phyloP scores from a whole-genome alignment of 2,113 vertebrate genomes.

The Calidris pygmaea region DNA sequence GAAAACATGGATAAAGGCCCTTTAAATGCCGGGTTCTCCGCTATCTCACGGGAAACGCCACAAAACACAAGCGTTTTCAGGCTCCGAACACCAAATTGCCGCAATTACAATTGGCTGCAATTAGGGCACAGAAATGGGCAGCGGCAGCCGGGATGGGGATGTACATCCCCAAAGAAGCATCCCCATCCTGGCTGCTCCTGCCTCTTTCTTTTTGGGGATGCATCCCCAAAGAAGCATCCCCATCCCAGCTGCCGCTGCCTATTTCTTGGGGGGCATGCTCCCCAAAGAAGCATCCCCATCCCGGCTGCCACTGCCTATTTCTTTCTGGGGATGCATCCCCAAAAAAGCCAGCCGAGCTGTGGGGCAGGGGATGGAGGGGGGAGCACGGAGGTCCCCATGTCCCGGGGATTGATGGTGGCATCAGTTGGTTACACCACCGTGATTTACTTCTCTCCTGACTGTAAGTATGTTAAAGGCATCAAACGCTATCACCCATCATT shows the following conservation, averaged over 20 bases:
- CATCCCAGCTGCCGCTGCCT: too few species aligned
- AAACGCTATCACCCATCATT: background rate
- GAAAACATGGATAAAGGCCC: background rate
- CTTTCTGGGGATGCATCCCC: too few species aligned
- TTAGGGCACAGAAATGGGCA: background rate
- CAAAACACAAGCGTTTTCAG: background rate
- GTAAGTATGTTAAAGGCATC: background rate
- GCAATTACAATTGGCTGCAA: background rate
- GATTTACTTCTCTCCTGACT: background rate
- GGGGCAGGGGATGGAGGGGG: background rate
- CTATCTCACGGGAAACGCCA: background rate
- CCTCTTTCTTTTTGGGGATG: too few species aligned
- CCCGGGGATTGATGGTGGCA: rapidly evolving
- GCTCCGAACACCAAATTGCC: background rate
- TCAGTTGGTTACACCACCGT: rapidly evolving
- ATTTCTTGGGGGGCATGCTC: too few species aligned
- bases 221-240: too few species aligned
- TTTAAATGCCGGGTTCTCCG: background rate
- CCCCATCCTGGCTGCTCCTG: too few species aligned
- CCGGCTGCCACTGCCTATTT: too few species aligned
- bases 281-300: too few species aligned
- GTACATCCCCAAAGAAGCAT: too few species aligned
- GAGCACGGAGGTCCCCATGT: background rate
- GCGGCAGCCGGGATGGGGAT: background rate
- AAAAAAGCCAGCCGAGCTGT: too few species aligned